Evolutionary conservation across 1,140 invertebrate genomes (phyloP), one percentile per base, ranked within the genome.

Genomic region (Hermatobates lingyangjiaoensis): DNA sequence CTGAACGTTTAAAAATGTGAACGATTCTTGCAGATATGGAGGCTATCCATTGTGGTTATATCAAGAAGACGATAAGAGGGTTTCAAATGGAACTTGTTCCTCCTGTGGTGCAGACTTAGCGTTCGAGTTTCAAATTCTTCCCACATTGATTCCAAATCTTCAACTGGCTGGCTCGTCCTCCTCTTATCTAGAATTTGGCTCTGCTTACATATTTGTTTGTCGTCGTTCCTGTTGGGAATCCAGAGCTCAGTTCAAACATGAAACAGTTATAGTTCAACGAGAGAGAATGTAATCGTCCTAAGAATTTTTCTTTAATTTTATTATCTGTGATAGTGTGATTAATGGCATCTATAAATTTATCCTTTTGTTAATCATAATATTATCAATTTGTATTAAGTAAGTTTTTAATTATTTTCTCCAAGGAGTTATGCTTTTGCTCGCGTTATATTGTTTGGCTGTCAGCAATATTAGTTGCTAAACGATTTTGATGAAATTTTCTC

Each of bases 61-160:
- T 34, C 79, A 79, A 1, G 60, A 81, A 10, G 62, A 63, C 27
- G 67, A 71, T 23, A n/a, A n/a, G n/a, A n/a, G n/a, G n/a, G n/a
- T n/a, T n/a, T 65, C 65, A 10, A 64, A 73, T 26, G 54, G 55
- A 12, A 67, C 68, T 53, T 90, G 86, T 61, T 63, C 64, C 42
- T 71, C 84, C 58, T 91, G 87, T 61, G 75, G 78, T 21, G 72
- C 74, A 3, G 73, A 76, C 46, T 71, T 81, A 56, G 72, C 74
- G 2, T 89, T 84, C 63, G 87, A 91, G 64, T 62, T 89, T 3
- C 87, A 91, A 69, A 64, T 91, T 42, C 65, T 89, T 39, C 81
- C 87, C 2, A 79, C 79, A 12, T 68, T 88, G 4, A 78, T 88
- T 48, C 75, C 80, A 27, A 77, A 78, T 50, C 64, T 90, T 10